Conservation (phyloP, 2,113 vertebrate genomes). For the Tapirus terrestris region DNA sequence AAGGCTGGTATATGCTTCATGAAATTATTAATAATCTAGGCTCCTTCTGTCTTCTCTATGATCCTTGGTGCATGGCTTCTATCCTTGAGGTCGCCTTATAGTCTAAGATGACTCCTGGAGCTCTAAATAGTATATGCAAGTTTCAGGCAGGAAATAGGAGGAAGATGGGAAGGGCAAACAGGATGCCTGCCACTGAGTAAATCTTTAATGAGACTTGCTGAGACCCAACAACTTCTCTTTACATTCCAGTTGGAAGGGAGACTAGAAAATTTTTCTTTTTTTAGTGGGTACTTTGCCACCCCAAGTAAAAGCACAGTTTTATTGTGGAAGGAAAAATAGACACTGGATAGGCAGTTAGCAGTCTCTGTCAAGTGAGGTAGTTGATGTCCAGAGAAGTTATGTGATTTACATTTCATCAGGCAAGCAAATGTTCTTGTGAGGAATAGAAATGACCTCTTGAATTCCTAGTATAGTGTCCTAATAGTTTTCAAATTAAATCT, state of each 20-base stretch:
- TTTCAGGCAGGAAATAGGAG: background rate
- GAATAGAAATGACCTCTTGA: background rate
- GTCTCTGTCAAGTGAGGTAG: background rate
- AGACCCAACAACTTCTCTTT: background rate
- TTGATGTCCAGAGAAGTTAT: background rate
- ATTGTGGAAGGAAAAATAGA: background rate
- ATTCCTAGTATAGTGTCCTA: background rate
- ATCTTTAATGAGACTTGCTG: background rate
- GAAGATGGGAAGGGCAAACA: background rate
- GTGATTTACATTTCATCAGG: background rate
- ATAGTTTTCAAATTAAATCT: conserved; percentile 28
- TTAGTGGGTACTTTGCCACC: background rate
- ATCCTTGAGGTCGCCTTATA: background rate
- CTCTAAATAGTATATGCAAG: background rate
- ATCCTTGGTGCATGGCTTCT: background rate
- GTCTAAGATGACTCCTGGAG: background rate
- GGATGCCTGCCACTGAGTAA: background rate
- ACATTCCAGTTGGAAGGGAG: background rate
- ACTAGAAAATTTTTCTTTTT: background rate
- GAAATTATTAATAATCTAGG: background rate
- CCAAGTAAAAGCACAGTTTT: background rate
- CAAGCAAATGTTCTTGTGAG: background rate
- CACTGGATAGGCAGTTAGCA: background rate
- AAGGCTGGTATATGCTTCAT: background rate
- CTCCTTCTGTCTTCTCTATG: background rate